Evolutionary conservation across 2,888 invertebrate species (phyloP), one percentile per base, ranked within the genome.

Genomic region (Achlya flavicornis): DNA sequence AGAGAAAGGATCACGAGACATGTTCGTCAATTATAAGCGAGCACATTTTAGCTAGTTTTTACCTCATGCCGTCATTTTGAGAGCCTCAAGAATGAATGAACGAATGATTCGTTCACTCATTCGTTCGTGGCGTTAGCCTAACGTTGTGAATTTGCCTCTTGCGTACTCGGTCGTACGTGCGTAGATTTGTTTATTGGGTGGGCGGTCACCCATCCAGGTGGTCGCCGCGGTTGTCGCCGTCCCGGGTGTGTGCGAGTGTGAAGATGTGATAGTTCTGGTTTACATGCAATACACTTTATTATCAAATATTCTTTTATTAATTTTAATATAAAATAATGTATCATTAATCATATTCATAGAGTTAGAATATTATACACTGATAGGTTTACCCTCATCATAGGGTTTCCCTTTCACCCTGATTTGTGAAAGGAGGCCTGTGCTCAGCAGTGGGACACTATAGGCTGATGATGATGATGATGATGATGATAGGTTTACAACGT

Each of bases 91-190:
- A 58, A 38, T 58, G 35, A 35, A 38, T 60, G 60, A 60, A 16
- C 26, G 60, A 33, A 33, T 16, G 12, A 19, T 26, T 60, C 60
- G 26, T 60, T 60, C 60, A 41, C 60, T 60, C 60, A 41, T 60
- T 60, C 58, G 35, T 57, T 14, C 41, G 60, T 60, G 32, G 33
- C 41, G 57, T 12, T 33, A 41, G 59, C 57, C 57, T 46, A 60
- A 65, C 43, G 58, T 66, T 64, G 58, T 66, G 64, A 64, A 63
- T 61, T 65, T 64, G 65, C 61, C 63, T 70, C 63, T 61, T 63
- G 62, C 61, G 60, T 65, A 69, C 66, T 61, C 59, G 48, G 63
- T 64, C 38, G 64, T 61, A 60, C 60, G 60, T 63, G 61, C 38
- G 33, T 62, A 35, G 12, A 10, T 26, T 41, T 60, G 41, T 60